A percentile compares a stretch with the other conserved stretches of the same genome.
phyloP scores from a whole-genome alignment of 2,888 invertebrate genomes.

The Coelopa pilipes region DNA sequence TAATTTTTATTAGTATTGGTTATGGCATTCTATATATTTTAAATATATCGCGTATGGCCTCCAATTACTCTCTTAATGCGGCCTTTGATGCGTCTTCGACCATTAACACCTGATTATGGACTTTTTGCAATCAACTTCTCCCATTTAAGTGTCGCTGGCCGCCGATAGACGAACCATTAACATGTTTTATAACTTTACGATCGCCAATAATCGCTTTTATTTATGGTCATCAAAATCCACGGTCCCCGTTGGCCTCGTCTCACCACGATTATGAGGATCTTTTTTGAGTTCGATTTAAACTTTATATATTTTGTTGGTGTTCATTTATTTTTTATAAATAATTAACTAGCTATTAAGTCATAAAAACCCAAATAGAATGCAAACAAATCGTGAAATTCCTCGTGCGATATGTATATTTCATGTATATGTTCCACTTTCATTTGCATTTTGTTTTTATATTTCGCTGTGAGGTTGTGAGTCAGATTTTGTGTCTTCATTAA shows the following conservation, averaged over 20 bases:
- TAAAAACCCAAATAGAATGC: slow-evolving; percentile 26
- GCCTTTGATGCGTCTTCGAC: not conserved
- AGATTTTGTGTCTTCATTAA: slow-evolving; percentile 30
- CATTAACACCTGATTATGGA: not conserved
- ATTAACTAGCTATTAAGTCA: slow-evolving; percentile 18
- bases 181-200: slow-evolving; percentile 60
- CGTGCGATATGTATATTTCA: too few relatives aligned
- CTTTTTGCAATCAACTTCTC: not conserved
- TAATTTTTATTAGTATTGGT: not conserved
- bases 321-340: not conserved
- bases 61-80: not conserved
- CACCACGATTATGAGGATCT: too few relatives aligned
- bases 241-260: too few relatives aligned
- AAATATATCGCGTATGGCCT: not conserved
- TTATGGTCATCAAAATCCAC: not conserved
- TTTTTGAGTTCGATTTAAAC: too few relatives aligned
- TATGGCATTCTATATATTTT: not conserved
- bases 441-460: too few relatives aligned
- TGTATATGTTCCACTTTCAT: too few relatives aligned
- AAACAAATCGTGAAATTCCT: not conserved
- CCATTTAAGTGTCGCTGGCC: not conserved
- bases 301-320: too few relatives aligned
- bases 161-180: slow-evolving; percentile 50
- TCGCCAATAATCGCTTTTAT: slow-evolving; percentile 8
- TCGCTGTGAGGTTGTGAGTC: slow-evolving; percentile 29